Conservation (phyloP, 2,797 vertebrate species). For the Myotis pilosus region DNA sequence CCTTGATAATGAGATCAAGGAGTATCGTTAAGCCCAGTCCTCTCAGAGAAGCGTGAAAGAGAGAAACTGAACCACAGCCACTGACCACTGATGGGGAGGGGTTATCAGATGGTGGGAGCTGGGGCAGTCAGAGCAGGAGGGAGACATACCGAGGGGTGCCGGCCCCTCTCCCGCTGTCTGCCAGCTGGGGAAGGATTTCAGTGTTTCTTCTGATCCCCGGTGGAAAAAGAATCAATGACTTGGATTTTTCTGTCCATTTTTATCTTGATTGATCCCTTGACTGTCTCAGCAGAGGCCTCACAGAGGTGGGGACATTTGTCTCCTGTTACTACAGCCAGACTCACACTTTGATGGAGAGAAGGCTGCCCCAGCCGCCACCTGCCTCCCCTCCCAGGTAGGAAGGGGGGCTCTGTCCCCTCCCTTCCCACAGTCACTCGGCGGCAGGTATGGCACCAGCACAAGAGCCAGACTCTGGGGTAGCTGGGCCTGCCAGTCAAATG, state of each 20-base stretch:
- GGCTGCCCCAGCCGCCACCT: accelerated
- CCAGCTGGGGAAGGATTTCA: neutral
- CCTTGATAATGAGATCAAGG: neutral
- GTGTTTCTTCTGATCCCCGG: neutral
- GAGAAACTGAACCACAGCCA: neutral
- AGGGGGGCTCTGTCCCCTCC: neutral
- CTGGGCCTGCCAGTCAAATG: neutral
- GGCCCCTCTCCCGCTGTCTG: too few relatives aligned
- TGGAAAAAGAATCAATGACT: neutral
- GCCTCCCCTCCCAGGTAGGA: neutral
- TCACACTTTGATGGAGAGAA: neutral
- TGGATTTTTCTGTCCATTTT: neutral
- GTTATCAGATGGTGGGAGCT: neutral
- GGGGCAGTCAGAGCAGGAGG: accelerated
- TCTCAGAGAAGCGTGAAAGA: neutral
- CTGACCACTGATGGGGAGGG: neutral
- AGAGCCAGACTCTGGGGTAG: too few relatives aligned
- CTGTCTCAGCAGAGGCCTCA: neutral
- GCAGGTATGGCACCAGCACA: too few relatives aligned
- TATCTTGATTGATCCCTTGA: neutral
- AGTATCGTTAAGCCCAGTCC: neutral
- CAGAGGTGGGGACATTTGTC: neutral
- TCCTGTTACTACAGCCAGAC: neutral
- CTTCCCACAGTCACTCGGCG: neutral
- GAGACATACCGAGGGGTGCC: accelerated